phyloP scores from a whole-genome alignment of 2,888 invertebrate species.

The Clepsis dumicolana region DNA sequence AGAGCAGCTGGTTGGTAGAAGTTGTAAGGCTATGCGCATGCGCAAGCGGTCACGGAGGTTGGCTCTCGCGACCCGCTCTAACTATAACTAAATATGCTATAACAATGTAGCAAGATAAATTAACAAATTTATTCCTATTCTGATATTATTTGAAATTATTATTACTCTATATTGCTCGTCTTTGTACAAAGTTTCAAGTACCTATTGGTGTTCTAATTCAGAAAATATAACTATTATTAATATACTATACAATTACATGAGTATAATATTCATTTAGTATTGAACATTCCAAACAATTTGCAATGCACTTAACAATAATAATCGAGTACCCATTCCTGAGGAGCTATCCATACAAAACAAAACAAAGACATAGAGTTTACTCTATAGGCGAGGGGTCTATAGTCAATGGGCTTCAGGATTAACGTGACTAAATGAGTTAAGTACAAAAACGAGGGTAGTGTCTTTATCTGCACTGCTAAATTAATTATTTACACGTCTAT shows the following conservation, averaged over 20 bases:
- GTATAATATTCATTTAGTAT: slow-evolving; percentile 62
- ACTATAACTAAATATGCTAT: slow-evolving; percentile 74
- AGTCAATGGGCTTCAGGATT: slow-evolving; percentile 50
- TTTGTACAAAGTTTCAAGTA: slow-evolving; percentile 85
- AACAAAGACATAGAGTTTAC: slow-evolving; percentile 57
- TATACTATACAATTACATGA: slow-evolving; percentile 74
- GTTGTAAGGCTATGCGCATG: slow-evolving; percentile 47
- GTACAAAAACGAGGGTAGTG: slow-evolving; percentile 80
- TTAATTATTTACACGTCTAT: slow-evolving; percentile 80
- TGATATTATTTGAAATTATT: slow-evolving; percentile 70
- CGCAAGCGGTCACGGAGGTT: slow-evolving; percentile 40
- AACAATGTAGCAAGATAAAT: slow-evolving; percentile 77
- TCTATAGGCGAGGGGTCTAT: slow-evolving; percentile 58
- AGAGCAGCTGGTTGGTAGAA: slow-evolving; percentile 77
- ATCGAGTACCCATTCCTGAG: slow-evolving; percentile 69
- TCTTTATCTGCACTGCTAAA: slow-evolving; percentile 72
- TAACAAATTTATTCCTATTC: slow-evolving; percentile 65
- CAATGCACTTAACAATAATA: slow-evolving; percentile 66
- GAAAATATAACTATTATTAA: slow-evolving; percentile 72
- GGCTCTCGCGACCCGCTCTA: slow-evolving; percentile 29
- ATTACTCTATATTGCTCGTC: slow-evolving; percentile 83
- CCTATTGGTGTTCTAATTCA: slow-evolving; percentile 83
- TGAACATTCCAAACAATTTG: slow-evolving; percentile 67
- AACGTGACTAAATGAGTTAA: slow-evolving; percentile 76
- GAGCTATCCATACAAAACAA: slow-evolving; percentile 71